Conservation (phyloP, 2,113 vertebrate genomes). For the Varanus komodoensis region DNA sequence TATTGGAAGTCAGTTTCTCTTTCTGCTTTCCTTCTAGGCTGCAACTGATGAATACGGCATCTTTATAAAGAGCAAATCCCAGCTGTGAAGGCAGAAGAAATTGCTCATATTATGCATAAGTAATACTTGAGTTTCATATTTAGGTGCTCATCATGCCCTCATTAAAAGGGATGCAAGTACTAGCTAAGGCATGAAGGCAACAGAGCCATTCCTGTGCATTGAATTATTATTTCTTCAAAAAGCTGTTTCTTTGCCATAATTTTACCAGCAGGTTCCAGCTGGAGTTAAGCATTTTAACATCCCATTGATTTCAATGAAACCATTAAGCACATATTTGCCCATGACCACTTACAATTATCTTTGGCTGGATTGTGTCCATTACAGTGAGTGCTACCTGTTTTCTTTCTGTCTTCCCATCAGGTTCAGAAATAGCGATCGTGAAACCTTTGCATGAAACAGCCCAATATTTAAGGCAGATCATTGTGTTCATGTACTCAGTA, state of each 20-base stretch:
- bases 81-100: not conserved
- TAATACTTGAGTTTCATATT: not conserved
- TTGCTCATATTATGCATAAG: not conserved
- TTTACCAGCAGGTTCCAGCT: not conserved
- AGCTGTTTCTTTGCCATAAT: not conserved
- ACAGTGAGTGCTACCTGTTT: not conserved
- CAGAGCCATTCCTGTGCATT: not conserved
- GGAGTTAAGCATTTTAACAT: not conserved
- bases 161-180: not conserved
- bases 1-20: not conserved
- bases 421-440: not conserved
- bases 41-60: not conserved
- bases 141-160: not conserved
- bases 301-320: not conserved
- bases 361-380: not conserved
- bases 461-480: not conserved
- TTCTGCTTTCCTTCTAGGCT: not conserved
- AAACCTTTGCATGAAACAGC: not conserved
- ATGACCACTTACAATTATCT: not conserved
- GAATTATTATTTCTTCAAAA: not conserved
- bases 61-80: not conserved
- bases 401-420: not conserved
- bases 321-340: not conserved
- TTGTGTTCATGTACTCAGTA: not conserved
- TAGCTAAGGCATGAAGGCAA: not conserved